Base-by-base conservation (phyloP, 1,140 invertebrate species). In the Xylocopa sonorina region DNA sequence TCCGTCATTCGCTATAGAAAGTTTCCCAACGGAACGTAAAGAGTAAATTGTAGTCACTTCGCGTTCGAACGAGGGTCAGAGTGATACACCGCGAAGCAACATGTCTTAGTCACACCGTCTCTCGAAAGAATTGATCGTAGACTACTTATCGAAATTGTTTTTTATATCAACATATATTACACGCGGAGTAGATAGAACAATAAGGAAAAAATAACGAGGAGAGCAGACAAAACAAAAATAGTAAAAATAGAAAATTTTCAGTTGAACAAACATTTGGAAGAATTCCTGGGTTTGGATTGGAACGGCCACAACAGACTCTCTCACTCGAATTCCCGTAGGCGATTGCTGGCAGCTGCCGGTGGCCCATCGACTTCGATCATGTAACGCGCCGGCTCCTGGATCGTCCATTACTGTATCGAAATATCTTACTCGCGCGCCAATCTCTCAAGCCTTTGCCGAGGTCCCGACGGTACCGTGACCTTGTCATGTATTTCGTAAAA, bases 331-430 rank as follows among this genome's bases (percentile, higher is more conserved):
- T 72, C 58, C 79, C 74, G 53, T 67, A 51, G 75, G 87, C 83
- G 74, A 88, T 88, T 82, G 68, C 81, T 67, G 82, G 73, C 87
- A 88, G 87, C 81, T 88, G 87, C 76, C 82, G 83, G 78, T 73
- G 67, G 68, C 66, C 81, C 86, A 82, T 84, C 76, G 81, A 83
- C 81, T 85, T 68, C 75, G 51, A 41, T 72, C 57, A 50, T 72
- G 32, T 78, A 60, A 85, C 79, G 53, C 48, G 24, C 29, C 34
- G 24, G 27, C 34, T 51, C n/a, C 32, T n/a, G 62, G 41, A 29
- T 80, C 48, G 38, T 82, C 80, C 60, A 86, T 84, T 84, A 79
- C 29, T 16, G 50, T 78, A 81, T 82, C 84, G 38, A 78, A 85
- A 72, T 81, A 72, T 85, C 83, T 77, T 78, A 63, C 43, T 64